A percentile compares a stretch with the other conserved stretches of the same genome.
These are phyloP conservation scores for Hypanus sabinus DNA, from an alignment of 2,113 vertebrate genomes.

Conservation along the genomic window DNA sequence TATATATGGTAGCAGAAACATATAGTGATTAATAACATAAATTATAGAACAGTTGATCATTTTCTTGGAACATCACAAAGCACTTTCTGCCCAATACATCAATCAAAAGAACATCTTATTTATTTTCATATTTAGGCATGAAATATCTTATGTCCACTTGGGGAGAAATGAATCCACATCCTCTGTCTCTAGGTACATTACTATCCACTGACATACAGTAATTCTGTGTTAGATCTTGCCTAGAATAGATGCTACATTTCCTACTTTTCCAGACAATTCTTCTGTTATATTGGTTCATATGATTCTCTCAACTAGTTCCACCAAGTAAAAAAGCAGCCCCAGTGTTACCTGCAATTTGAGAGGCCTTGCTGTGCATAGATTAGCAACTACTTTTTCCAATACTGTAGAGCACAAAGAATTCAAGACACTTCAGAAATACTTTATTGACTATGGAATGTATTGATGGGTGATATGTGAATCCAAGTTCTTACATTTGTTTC, in stretches of 20 bases:
- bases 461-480: not conserved
- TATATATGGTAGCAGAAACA: too few species aligned
- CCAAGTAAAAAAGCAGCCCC: not conserved
- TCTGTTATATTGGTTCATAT: not conserved
- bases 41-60: not conserved
- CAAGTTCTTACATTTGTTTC: too few species aligned
- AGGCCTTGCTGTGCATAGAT: not conserved
- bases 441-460: not conserved
- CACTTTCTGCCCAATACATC: not conserved
- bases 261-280: not conserved
- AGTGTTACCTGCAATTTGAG: not conserved
- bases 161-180: not conserved
- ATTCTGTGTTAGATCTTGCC: too few species aligned
- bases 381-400: not conserved
- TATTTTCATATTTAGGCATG: not conserved
- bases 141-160: not conserved
- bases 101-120: not conserved
- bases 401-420: too few species aligned
- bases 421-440: too few species aligned
- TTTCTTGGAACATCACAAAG: not conserved
- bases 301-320: not conserved
- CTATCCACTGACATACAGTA: not conserved
- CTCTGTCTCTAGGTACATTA: not conserved
- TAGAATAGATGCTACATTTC: not conserved
- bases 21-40: not conserved